Conservation (phyloP, 2,113 vertebrate species). For the Amazona guildingii region DNA sequence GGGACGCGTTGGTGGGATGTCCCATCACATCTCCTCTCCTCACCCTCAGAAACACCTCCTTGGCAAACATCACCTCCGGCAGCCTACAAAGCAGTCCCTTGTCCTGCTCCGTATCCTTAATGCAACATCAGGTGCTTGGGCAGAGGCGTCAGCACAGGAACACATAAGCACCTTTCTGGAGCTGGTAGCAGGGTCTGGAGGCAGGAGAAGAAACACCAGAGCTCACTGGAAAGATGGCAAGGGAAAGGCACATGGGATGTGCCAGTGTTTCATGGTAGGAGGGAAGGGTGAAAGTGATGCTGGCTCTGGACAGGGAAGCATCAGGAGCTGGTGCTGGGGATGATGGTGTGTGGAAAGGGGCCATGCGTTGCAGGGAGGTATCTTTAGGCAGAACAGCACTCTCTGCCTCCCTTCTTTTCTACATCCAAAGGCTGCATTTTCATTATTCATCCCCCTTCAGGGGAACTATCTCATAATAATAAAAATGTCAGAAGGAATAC, state of each 20-base stretch:
- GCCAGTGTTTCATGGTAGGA: rapidly evolving
- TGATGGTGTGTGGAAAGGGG: not conserved
- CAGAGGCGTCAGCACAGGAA: not conserved
- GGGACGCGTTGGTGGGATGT: not conserved
- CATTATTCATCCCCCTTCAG: constrained; percentile 84
- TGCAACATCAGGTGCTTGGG: rapidly evolving
- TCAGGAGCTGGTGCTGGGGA: rapidly evolving
- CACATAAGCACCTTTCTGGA: not conserved
- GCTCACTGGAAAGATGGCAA: not conserved
- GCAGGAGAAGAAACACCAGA: not conserved
- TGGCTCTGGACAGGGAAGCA: not conserved
- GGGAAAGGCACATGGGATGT: not conserved
- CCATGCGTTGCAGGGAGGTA: rapidly evolving
- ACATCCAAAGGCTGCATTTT: constrained; percentile 67
- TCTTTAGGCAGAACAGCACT: not conserved
- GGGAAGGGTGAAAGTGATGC: not conserved
- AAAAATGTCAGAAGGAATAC: constrained; percentile 86
- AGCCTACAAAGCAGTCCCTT: not conserved
- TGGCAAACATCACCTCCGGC: not conserved
- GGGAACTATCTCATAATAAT: constrained; percentile 77
- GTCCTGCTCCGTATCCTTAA: not conserved
- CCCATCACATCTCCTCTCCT: not conserved
- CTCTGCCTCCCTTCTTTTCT: constrained; percentile 54
- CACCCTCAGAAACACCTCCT: not conserved
- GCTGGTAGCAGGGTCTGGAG: not conserved